phyloP scores from a whole-genome alignment of 2,888 invertebrate genomes.

The Magallana nippona region DNA sequence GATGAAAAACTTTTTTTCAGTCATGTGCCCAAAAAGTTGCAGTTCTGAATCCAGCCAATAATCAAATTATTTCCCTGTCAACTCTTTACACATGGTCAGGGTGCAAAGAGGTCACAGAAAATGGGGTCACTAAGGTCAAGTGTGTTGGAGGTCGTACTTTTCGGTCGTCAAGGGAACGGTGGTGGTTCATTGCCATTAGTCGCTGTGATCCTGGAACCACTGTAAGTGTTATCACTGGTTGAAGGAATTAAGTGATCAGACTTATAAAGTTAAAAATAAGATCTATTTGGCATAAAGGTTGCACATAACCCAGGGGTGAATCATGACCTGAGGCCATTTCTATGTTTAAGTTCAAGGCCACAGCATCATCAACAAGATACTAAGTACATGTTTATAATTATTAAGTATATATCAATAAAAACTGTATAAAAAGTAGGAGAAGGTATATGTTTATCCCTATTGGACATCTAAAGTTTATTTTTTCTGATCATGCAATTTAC shows the following conservation, averaged over 20 bases:
- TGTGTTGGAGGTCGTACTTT: constrained; percentile 83
- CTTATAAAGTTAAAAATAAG: too few species aligned
- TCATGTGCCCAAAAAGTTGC: constrained; percentile 88
- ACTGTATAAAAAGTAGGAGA: too few species aligned
- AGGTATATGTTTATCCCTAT: too few species aligned
- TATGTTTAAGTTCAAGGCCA: too few species aligned
- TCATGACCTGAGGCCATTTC: too few species aligned
- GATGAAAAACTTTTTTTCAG: constrained; percentile 80
- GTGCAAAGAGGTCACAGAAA: constrained; percentile 58
- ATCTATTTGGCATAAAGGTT: background rate
- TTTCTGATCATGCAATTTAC: too few species aligned
- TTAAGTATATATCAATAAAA: too few species aligned
- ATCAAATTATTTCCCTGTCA: constrained; percentile 90
- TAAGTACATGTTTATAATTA: too few species aligned
- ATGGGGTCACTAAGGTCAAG: constrained; percentile 61
- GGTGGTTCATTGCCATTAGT: constrained; percentile 96
- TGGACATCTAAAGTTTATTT: too few species aligned
- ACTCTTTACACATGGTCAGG: constrained; percentile 67
- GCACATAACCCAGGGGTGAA: background rate
- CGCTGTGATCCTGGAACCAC: constrained; percentile 83
- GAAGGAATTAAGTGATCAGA: too few species aligned
- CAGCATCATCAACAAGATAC: too few species aligned
- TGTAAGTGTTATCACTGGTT: background rate
- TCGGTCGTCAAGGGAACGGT: constrained; percentile 90
- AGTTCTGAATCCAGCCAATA: constrained; percentile 86